Evolutionary conservation across 2,797 vertebrate genomes (phyloP).

Genomic region (Galaxias olidus): DNA sequence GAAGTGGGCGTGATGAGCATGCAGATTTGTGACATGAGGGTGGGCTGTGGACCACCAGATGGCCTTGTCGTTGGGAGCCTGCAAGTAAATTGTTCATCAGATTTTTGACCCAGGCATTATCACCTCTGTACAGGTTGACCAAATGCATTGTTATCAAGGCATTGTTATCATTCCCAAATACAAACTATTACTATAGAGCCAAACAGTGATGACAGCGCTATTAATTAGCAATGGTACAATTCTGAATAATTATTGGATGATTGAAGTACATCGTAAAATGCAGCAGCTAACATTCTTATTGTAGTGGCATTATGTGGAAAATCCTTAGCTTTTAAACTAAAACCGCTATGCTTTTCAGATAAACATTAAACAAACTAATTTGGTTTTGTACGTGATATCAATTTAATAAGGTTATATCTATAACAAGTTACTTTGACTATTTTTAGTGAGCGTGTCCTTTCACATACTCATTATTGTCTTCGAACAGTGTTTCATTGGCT

Average conservation of each 20-base stretch:
- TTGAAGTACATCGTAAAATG: conserved; percentile 15
- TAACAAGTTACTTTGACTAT: too few species aligned
- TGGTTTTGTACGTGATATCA: conserved; percentile 17
- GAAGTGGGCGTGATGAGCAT: conserved; percentile 30
- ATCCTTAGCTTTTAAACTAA: conserved; percentile 38
- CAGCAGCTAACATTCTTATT: conserved; percentile 33
- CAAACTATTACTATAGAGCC: conserved; percentile 19
- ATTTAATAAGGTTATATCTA: conserved; percentile 3
- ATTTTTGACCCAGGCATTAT: conserved; percentile 11
- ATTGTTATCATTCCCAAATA: conserved; percentile 4
- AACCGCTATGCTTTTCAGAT: conserved; percentile 32
- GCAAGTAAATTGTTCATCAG: conserved; percentile 20
- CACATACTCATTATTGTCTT: too few species aligned
- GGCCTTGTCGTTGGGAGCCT: conserved; percentile 27
- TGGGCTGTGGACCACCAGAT: conserved; percentile 21
- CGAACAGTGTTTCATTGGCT: too few species aligned
- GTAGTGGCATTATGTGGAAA: conserved; percentile 32
- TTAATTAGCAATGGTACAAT: conserved; percentile 30
- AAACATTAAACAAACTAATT: conserved; percentile 45
- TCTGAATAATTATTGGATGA: conserved; percentile 26
- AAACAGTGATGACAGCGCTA: conserved; percentile 12
- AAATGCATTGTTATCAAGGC: neutral
- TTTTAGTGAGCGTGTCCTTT: too few species aligned
- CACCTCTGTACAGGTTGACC: conserved; percentile 10
- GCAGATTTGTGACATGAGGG: conserved; percentile 18